Conservation (phyloP, 1,140 invertebrate species). For the Plectrocnemia conspersa region DNA sequence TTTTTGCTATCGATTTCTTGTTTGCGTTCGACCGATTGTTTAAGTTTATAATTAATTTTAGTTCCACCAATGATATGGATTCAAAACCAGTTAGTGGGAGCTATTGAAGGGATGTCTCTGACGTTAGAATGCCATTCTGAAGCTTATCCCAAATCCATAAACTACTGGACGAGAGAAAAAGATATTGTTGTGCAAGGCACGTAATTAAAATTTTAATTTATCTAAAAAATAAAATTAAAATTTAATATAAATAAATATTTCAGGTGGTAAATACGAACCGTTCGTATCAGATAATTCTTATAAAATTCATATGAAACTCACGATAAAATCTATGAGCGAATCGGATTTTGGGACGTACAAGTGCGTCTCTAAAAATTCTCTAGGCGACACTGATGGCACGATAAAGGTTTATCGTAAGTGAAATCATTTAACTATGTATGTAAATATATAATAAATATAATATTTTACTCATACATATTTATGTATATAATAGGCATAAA, state of each 20-base stretch:
- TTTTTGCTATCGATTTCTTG: neutral
- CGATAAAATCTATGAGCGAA: conserved; percentile 62
- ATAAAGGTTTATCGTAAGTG: conserved; percentile 80
- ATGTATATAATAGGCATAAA: conserved; percentile 16
- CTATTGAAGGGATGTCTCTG: conserved; percentile 65
- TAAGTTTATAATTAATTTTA: conserved; percentile 37
- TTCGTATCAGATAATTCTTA: conserved; percentile 68
- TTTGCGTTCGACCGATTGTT: neutral
- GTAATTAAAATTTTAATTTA: neutral
- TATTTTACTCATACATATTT: neutral
- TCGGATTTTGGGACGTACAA: conserved; percentile 74
- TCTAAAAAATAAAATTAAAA: no score
- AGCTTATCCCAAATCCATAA: conserved; percentile 83
- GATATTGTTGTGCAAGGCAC: conserved; percentile 72
- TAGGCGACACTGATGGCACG: conserved; percentile 81
- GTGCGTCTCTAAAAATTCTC: conserved; percentile 84
- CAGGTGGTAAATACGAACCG: conserved; percentile 72
- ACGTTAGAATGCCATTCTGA: conserved; percentile 79
- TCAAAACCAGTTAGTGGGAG: conserved; percentile 75
- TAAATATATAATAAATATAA: neutral
- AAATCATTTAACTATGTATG: neutral
- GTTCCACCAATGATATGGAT: conserved; percentile 80
- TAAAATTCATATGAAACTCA: conserved; percentile 72
- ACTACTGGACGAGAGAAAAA: conserved; percentile 75
- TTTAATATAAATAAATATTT: conserved; percentile 4